phyloP scores from a whole-genome alignment of 2,888 invertebrate species.

The Lepidochrysops patricia region DNA sequence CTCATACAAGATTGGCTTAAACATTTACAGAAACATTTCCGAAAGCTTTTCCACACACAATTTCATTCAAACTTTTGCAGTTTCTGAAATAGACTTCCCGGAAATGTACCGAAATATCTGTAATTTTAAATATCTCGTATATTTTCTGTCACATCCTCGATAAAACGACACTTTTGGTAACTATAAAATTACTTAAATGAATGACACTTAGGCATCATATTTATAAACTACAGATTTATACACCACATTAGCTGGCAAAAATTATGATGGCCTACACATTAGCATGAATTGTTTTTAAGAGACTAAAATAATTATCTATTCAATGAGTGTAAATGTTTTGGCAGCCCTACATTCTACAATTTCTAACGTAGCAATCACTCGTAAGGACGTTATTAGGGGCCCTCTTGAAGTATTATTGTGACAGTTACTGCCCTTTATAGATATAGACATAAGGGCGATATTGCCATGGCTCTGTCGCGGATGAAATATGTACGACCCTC shows the following conservation, averaged over 20 bases:
- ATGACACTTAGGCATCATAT: no score
- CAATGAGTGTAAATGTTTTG: no score
- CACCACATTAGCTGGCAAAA: no score
- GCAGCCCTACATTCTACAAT: conserved; percentile 29
- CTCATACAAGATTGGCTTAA: not conserved
- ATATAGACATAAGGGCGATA: conserved; percentile 11
- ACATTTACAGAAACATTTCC: not conserved
- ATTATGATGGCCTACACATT: no score
- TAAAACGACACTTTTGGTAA: no score
- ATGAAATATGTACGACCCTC: conserved; percentile 13
- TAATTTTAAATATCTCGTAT: not conserved
- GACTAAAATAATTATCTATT: no score
- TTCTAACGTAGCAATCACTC: conserved; percentile 32
- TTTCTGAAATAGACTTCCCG: not conserved
- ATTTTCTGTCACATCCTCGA: no score
- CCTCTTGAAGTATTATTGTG: conserved; percentile 25
- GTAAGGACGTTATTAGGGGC: conserved; percentile 26
- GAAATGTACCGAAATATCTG: not conserved
- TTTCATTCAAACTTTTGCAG: not conserved
- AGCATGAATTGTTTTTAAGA: no score
- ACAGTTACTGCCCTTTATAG: conserved; percentile 15
- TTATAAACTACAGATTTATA: no score
- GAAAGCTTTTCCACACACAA: not conserved
- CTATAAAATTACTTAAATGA: no score
- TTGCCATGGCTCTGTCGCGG: not conserved